Evolutionary conservation across 2,113 vertebrate genomes (phyloP).

Genomic region (Clupea harengus): DNA sequence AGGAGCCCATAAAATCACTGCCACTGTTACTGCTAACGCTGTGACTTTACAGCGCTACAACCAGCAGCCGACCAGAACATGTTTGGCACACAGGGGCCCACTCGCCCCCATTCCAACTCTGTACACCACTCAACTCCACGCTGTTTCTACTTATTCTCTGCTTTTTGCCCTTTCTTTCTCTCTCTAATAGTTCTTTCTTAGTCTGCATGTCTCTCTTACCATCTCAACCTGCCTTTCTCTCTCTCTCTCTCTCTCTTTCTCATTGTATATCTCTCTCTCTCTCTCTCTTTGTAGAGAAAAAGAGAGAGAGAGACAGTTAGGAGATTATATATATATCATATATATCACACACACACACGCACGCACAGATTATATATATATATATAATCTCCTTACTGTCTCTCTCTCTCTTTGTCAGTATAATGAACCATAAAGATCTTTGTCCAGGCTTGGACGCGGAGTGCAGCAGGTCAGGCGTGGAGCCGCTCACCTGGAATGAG

Average conservation of each 20-base stretch:
- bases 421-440: constrained; percentile 62
- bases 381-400: no score
- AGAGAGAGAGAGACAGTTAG: no score
- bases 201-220: neutral
- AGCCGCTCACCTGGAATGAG: constrained; percentile 77
- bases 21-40: neutral
- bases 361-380: no score
- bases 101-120: neutral
- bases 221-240: neutral
- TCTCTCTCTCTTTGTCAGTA: neutral
- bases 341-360: no score
- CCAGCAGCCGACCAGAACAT: neutral
- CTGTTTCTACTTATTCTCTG: constrained; percentile 7
- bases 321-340: no score
- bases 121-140: neutral
- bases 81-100: neutral
- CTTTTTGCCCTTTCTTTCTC: neutral
- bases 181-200: neutral
- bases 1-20: neutral
- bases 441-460: constrained; percentile 50
- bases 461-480: constrained; percentile 69
- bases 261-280: neutral
- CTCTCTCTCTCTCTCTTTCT: neutral
- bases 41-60: constrained; percentile 13
- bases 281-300: neutral